Percentiles rank a stretch among this genome's conserved stretches.
phyloP scores from a whole-genome alignment of 2,113 vertebrate species.

The Artemisiospiza belli region DNA sequence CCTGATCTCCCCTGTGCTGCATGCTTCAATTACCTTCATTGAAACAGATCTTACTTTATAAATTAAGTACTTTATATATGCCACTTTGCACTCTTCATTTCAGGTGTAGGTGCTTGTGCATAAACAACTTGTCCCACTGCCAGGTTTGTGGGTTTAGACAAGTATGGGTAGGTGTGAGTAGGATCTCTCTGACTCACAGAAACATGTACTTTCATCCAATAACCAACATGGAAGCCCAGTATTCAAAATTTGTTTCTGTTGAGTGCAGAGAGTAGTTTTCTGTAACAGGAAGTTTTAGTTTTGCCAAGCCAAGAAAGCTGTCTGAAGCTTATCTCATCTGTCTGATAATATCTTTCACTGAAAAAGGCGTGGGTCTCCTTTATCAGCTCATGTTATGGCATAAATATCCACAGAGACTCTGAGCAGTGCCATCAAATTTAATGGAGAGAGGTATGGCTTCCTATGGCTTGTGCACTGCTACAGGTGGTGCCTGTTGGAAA shows the following conservation, averaged over 20 bases:
- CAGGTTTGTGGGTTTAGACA: slow-evolving; percentile 23
- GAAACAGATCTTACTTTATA: background rate
- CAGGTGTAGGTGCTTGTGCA: background rate
- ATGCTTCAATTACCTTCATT: background rate
- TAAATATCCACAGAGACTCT: background rate
- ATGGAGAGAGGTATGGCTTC: background rate
- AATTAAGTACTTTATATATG: background rate
- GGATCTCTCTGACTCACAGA: background rate
- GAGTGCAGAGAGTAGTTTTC: background rate
- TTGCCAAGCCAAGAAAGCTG: slow-evolving; percentile 4
- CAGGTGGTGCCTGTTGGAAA: background rate
- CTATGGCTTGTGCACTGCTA: background rate
- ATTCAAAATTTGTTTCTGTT: background rate
- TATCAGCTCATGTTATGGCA: background rate
- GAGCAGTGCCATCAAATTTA: background rate
- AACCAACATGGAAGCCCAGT: background rate
- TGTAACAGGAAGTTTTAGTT: background rate
- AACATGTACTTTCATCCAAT: background rate
- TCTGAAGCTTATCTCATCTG: slow-evolving; percentile 22
- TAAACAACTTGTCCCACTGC: slow-evolving; percentile 1
- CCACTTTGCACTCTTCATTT: background rate
- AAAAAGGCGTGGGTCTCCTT: background rate
- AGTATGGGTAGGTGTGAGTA: background rate
- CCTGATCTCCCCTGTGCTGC: background rate
- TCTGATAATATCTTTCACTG: background rate